Evolutionary conservation across 2,113 vertebrate species (phyloP).

Genomic region (Cyanoderma ruficeps): DNA sequence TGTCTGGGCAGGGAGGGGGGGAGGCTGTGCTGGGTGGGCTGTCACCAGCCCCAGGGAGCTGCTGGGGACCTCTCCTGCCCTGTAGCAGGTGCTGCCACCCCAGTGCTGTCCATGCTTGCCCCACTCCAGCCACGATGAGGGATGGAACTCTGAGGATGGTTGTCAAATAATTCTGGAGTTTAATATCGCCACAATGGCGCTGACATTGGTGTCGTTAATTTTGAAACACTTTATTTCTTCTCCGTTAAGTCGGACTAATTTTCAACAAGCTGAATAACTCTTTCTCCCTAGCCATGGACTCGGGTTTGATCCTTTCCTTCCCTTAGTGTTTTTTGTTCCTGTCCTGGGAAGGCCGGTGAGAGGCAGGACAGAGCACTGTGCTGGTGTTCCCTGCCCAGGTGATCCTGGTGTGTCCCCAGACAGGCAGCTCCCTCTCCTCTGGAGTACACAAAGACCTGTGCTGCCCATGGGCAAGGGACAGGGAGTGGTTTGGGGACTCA

Average conservation of each 20-base stretch:
- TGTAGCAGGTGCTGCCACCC: neutral
- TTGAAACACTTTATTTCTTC: constrained; percentile 42
- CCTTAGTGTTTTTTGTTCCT: neutral
- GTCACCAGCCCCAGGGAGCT: rapidly evolving
- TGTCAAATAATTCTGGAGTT: neutral
- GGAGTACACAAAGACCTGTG: neutral
- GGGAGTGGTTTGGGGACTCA: neutral
- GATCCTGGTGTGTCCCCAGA: neutral
- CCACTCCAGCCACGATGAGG: rapidly evolving
- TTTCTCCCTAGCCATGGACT: neutral
- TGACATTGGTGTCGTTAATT: neutral
- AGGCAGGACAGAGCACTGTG: rapidly evolving
- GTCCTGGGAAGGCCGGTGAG: neutral
- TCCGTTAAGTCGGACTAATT: neutral
- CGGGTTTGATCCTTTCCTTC: neutral
- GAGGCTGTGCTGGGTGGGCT: neutral
- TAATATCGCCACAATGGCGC: neutral
- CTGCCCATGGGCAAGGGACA: neutral
- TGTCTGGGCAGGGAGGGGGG: rapidly evolving
- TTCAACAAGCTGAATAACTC: neutral
- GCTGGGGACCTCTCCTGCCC: neutral
- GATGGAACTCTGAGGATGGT: neutral
- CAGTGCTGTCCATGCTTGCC: rapidly evolving
- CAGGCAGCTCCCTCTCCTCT: neutral
- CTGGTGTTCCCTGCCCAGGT: rapidly evolving